Percentiles rank a stretch among this genome's conserved stretches.
These are phyloP conservation scores for Phenganax stokvisi DNA, from an alignment of 92 coral and sea anemone species.

Conservation along the genomic window DNA sequence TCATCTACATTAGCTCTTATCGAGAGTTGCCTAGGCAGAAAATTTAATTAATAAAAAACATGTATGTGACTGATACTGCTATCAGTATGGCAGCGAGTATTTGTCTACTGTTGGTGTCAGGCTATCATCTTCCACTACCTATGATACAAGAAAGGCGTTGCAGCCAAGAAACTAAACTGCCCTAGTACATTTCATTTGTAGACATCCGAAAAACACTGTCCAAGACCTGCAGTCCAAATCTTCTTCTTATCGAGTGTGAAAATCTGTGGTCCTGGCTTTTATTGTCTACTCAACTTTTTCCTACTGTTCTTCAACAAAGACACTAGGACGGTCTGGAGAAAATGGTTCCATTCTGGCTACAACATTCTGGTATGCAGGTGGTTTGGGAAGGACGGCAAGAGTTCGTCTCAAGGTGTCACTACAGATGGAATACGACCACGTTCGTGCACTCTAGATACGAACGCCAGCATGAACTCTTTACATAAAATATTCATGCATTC, in stretches of 20 bases:
- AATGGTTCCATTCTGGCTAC: conserved; percentile 39
- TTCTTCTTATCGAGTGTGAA: conserved; percentile 53
- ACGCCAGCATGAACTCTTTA: conserved; percentile 10
- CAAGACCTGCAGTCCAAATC: conserved; percentile 44
- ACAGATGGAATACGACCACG: conserved; percentile 1
- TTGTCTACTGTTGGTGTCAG: no score
- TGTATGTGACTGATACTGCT: no score
- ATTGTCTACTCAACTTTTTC: conserved; percentile 73
- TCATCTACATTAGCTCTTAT: no score
- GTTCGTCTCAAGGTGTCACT: background rate
- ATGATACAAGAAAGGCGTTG: no score
- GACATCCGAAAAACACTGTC: conserved; percentile 48
- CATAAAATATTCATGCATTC: background rate
- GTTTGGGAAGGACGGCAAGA: background rate
- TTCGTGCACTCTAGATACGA: conserved; percentile 12
- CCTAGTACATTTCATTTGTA: conserved; percentile 27
- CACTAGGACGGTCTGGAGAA: conserved; percentile 73
- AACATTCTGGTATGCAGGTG: conserved; percentile 12
- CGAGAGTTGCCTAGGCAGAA: no score
- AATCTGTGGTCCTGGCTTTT: conserved; percentile 76
- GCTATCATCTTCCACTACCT: no score
- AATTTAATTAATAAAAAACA: no score
- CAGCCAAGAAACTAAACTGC: background rate
- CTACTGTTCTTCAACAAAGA: conserved; percentile 85
- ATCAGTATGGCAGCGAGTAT: no score